A percentile compares a stretch with the other conserved stretches of the same genome.
phyloP scores from a whole-genome alignment of 2,113 vertebrate genomes.

The Carollia perspicillata region DNA sequence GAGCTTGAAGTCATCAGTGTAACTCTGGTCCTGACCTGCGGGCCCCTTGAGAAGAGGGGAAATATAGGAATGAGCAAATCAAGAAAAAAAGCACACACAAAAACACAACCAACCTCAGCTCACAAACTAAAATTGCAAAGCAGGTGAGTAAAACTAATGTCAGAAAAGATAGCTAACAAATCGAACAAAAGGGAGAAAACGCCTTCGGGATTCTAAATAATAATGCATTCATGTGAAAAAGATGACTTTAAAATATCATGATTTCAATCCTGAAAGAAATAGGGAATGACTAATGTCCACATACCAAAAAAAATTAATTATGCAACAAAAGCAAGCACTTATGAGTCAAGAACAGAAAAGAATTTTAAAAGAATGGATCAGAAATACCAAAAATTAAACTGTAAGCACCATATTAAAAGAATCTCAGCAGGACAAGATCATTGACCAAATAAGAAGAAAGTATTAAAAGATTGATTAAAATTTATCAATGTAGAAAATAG shows the following conservation, averaged over 20 bases:
- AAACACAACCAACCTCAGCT: background rate
- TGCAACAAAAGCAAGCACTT: background rate
- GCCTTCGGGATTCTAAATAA: too few species aligned
- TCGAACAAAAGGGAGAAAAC: background rate
- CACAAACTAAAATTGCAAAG: background rate
- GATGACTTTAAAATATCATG: too few species aligned
- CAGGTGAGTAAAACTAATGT: background rate
- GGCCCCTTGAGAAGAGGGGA: background rate
- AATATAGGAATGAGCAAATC: background rate
- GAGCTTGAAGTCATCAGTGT: background rate
- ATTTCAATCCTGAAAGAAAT: background rate
- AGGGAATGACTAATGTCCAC: background rate
- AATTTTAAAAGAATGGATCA: background rate
- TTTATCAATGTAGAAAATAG: background rate
- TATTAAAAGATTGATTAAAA: background rate
- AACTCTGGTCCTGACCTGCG: background rate
- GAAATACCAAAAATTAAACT: background rate
- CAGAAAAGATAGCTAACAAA: background rate
- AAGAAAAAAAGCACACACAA: background rate
- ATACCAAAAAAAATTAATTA: background rate
- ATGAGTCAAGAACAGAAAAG: background rate
- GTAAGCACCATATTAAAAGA: background rate
- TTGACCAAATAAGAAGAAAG: background rate
- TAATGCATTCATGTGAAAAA: too few species aligned
- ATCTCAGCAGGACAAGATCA: background rate